Evolutionary conservation across 2,113 vertebrate genomes (phyloP).

Genomic region (Callipepla squamata): DNA sequence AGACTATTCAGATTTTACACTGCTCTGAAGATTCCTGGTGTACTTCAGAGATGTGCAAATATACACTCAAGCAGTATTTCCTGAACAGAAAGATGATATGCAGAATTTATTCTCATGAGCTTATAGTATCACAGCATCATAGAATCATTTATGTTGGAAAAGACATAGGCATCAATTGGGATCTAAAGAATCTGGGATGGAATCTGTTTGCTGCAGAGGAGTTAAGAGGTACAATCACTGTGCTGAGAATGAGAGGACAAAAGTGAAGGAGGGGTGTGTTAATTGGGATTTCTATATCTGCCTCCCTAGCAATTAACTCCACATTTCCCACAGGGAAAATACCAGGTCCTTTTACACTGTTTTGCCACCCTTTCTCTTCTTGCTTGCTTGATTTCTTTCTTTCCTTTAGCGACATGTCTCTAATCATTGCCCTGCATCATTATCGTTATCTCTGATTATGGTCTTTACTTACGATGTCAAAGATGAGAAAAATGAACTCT

Average conservation of each 20-base stretch:
- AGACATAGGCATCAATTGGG: rapidly evolving
- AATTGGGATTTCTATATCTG: slow-evolving; percentile 10
- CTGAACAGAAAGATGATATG: not conserved
- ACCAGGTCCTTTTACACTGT: not conserved
- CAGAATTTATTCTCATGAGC: not conserved
- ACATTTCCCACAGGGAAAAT: not conserved
- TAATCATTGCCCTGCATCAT: slow-evolving; percentile 22
- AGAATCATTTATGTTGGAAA: not conserved
- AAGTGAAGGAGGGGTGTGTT: not conserved
- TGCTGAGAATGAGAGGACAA: not conserved
- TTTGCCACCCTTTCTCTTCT: not conserved
- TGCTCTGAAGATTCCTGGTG: rapidly evolving
- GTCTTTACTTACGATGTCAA: slow-evolving; percentile 63
- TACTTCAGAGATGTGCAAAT: rapidly evolving
- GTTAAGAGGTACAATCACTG: rapidly evolving
- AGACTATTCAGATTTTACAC: not conserved
- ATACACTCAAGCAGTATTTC: rapidly evolving
- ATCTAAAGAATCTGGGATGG: not conserved
- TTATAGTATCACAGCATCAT: not conserved
- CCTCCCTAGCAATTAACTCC: slow-evolving; percentile 20
- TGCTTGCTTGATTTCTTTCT: not conserved
- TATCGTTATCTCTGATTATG: slow-evolving; percentile 56
- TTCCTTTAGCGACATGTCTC: not conserved
- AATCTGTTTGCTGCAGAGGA: not conserved
- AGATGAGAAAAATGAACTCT: slow-evolving; percentile 59